Conservation (phyloP, 2,113 vertebrate species). For the Urocynchramus pylzowi region DNA sequence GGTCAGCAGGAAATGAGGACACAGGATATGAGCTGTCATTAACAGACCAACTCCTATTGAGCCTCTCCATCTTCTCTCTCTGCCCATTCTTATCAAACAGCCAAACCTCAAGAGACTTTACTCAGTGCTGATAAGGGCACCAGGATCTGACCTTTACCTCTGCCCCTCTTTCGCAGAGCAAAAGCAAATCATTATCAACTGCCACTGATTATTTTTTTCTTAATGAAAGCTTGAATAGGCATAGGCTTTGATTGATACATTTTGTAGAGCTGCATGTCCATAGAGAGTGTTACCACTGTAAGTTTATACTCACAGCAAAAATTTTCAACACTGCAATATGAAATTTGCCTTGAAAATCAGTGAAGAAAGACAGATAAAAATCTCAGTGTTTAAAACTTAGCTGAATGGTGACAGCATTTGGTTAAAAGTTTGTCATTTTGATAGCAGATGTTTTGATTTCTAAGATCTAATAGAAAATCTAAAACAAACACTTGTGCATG, state of each 20-base stretch:
- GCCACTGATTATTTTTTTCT: neutral
- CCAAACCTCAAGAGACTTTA: neutral
- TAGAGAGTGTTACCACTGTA: fast-evolving
- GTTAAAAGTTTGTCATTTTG: neutral
- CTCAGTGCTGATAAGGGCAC: neutral
- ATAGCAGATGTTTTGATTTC: neutral
- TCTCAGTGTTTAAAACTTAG: neutral
- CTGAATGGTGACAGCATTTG: neutral
- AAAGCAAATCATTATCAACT: neutral
- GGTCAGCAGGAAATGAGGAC: neutral
- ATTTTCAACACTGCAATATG: neutral
- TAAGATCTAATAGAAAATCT: neutral
- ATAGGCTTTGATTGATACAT: neutral
- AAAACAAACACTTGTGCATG: neutral
- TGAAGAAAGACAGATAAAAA: neutral
- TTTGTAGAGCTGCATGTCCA: neutral
- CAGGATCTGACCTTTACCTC: neutral
- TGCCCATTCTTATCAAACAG: neutral
- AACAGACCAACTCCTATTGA: neutral
- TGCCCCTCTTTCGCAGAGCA: neutral
- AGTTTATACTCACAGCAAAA: neutral
- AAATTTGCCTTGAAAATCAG: neutral
- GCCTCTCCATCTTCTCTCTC: neutral
- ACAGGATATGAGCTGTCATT: neutral
- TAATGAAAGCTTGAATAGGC: neutral